Conservation (phyloP, 2,797 vertebrate species). For the Ctenosaura bakeri region DNA sequence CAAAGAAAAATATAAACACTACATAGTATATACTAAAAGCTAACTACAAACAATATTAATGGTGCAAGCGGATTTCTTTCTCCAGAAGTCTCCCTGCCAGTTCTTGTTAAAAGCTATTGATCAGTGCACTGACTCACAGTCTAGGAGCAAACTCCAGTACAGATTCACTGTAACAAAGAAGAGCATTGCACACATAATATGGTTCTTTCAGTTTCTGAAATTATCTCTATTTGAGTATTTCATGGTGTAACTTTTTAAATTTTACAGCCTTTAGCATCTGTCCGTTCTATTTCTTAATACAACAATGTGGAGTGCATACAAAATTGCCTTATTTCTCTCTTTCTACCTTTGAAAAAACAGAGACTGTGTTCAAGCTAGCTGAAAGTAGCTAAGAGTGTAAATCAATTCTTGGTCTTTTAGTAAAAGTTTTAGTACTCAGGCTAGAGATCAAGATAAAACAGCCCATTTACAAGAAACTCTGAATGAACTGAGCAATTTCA, state of each 20-base stretch:
- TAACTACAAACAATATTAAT: background rate
- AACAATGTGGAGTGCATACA: constrained; percentile 37
- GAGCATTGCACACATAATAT: constrained; percentile 49
- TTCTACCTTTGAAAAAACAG: constrained; percentile 40
- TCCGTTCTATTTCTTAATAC: constrained; percentile 5
- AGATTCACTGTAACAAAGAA: constrained; percentile 42
- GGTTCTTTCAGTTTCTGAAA: constrained; percentile 42
- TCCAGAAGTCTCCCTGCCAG: constrained; percentile 55
- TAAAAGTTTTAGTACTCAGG: constrained; percentile 55
- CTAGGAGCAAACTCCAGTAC: constrained; percentile 50
- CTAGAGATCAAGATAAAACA: constrained; percentile 69
- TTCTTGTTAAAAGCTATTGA: constrained; percentile 54
- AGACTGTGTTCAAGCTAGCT: constrained; percentile 35
- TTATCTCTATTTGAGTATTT: background rate
- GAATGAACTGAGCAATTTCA: constrained; percentile 69
- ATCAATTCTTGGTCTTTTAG: constrained; percentile 61
- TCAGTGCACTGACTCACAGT: constrained; percentile 49
- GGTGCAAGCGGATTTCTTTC: constrained; percentile 46
- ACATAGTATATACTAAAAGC: too few species aligned
- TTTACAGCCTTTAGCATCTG: background rate
- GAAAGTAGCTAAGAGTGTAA: constrained; percentile 42
- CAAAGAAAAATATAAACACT: too few species aligned
- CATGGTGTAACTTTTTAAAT: constrained; percentile 31
- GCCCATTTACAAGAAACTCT: constrained; percentile 63
- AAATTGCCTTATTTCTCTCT: constrained; percentile 50